These are phyloP conservation scores for Scylla paramamosain DNA, from an alignment of 1,140 invertebrate genomes.

Conservation along the genomic window DNA sequence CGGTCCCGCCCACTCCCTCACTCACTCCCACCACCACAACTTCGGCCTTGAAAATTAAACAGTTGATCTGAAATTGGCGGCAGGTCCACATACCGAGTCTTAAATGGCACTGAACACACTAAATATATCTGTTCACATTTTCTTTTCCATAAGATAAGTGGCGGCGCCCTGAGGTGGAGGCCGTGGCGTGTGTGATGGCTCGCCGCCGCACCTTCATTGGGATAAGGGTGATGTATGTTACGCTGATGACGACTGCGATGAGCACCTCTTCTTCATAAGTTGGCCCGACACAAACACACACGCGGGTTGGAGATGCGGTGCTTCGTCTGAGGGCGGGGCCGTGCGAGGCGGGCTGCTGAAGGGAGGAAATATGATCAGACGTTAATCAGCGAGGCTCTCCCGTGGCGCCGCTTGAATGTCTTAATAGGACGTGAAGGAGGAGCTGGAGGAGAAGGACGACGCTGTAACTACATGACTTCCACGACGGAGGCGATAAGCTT, in stretches of 20 bases:
- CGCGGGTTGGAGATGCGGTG: too few relatives aligned
- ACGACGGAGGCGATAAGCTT: not conserved
- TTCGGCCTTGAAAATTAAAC: not conserved
- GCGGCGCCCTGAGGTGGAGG: not conserved
- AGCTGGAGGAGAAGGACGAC: not conserved
- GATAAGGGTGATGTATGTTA: not conserved
- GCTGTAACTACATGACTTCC: not conserved
- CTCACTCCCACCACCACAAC: not conserved
- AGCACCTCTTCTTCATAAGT: not conserved
- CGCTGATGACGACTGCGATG: not conserved
- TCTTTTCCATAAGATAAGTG: not conserved
- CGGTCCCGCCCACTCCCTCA: not conserved
- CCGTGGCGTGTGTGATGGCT: not conserved
- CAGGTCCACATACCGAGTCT: not conserved
- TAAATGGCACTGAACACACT: not conserved
- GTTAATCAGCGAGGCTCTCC: constrained; percentile 11
- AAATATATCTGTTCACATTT: not conserved
- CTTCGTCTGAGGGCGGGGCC: not conserved
- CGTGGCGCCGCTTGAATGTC: constrained; percentile 8
- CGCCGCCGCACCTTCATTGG: not conserved
- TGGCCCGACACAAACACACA: too few relatives aligned
- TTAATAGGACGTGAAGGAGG: not conserved
- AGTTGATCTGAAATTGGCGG: not conserved
- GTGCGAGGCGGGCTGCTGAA: not conserved
- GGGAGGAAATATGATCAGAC: constrained; percentile 21